These are phyloP conservation scores for Hyla sarda DNA, from an alignment of 2,113 vertebrate genomes.

Conservation along the genomic window DNA sequence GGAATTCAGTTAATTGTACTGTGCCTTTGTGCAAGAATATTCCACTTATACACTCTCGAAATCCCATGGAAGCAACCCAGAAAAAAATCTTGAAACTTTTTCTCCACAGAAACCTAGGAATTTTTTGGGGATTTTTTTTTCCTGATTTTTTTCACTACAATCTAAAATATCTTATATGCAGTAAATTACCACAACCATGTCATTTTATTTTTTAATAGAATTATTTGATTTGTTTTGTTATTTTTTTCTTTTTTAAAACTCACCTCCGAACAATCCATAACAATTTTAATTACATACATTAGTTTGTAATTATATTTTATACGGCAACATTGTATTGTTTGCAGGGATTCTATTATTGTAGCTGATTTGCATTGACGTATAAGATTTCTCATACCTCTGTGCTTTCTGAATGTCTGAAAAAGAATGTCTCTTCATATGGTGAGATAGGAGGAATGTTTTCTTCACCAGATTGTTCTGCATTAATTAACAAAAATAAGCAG, in stretches of 20 bases:
- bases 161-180: no score
- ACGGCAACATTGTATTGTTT: background rate
- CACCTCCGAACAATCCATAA: background rate
- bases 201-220: background rate
- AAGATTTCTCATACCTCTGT: constrained; percentile 71
- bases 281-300: background rate
- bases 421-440: constrained; percentile 89
- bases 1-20: no score
- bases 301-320: background rate
- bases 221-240: background rate
- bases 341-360: background rate
- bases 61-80: no score
- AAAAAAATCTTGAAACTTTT: no score
- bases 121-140: no score
- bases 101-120: no score
- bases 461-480: constrained; percentile 62
- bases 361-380: constrained; percentile 19
- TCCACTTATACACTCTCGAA: no score
- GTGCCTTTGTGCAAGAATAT: no score
- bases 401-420: constrained; percentile 75
- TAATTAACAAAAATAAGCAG: constrained; percentile 10
- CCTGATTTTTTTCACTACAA: no score
- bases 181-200: no score
- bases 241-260: background rate
- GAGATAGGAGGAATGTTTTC: constrained; percentile 74